Base-by-base conservation (phyloP, 2,113 vertebrate genomes). In the Hydrochoerus hydrochaeris region DNA sequence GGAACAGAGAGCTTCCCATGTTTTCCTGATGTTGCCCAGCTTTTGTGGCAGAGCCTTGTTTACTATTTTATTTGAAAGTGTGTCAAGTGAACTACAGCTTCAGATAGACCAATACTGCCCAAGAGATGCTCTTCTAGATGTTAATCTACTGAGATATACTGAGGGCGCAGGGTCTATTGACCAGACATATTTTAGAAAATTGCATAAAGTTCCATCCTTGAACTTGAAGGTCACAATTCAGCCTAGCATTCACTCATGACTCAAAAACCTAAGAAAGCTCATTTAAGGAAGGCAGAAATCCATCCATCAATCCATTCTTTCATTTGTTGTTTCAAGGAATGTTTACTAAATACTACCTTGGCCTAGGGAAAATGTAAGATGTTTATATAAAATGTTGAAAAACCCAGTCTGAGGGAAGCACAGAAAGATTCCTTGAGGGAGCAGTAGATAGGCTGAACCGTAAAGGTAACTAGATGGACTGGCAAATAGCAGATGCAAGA, bases 101-200 rank as follows among this genome's bases (percentile, higher is more conserved):
- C 41, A 88, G 85, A 41, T 30, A 85, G 14, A 91, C 41, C 35
- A 63, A 1, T 3, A 7, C 78, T 86, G 96, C 7, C 46, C 14
- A 54, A 80, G 65, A 95, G n/a, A 63, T 52, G 32, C 20, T 82
- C 8, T 80, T 94, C 3, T 62, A 7, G 65, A 78, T 5, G n/a
- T 49, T n/a, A 14, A 0, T 85, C 82, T 85, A 10, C 63, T 54
- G 71, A 91, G 54, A 69, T 38, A 17, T 17, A 28, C 41, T 28
- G 46, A 90, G 92, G 38, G 62, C 32, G 44, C 83, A 77, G 41
- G 10, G 65, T 44, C 63, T 85, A 12, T 77, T 46, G 11, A 19
- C 65, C 60, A 94, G 65, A 91, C 3, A 13, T 44, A 28, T 62
- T 92, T 96, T 78, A 44, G 89, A 77, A 93, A 86, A 86, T 90